These are phyloP conservation scores for Lepetodrilus schrolli DNA, from an alignment of 2,888 invertebrate genomes.

Conservation along the genomic window DNA sequence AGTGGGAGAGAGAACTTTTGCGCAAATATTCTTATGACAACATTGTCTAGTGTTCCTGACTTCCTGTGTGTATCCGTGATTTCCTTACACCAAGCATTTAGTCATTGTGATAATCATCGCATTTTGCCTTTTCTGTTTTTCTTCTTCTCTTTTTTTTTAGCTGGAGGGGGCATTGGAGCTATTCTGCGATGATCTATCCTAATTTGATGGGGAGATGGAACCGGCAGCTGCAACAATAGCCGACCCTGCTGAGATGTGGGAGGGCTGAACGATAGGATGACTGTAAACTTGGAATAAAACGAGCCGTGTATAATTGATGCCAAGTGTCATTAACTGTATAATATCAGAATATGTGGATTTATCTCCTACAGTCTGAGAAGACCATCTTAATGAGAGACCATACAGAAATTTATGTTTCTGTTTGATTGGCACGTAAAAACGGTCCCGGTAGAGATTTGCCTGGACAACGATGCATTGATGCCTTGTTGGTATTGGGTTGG, in stretches of 20 bases:
- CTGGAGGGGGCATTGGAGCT: background rate
- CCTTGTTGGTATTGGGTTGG: too few relatives aligned
- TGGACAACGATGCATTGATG: too few relatives aligned
- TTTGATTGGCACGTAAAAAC: too few relatives aligned
- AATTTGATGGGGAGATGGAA: background rate
- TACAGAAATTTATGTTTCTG: too few relatives aligned
- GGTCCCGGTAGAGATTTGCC: too few relatives aligned
- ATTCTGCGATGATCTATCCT: slow-evolving; percentile 1
- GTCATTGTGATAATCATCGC: slow-evolving; percentile 23
- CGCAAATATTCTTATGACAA: slow-evolving; percentile 15
- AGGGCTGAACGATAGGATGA: background rate
- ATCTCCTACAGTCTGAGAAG: too few relatives aligned
- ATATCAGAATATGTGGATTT: too few relatives aligned
- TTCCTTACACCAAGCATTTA: slow-evolving; percentile 2
- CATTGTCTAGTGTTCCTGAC: background rate
- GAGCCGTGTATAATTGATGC: slow-evolving; percentile 3
- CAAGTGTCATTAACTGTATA: background rate
- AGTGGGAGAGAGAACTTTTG: background rate
- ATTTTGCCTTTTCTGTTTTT: background rate
- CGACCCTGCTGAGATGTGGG: background rate
- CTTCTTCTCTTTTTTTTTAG: background rate
- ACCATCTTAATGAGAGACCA: too few relatives aligned
- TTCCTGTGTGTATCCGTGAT: background rate
- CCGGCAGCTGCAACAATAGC: background rate
- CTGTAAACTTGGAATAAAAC: slow-evolving; percentile 23